Evolutionary conservation across 2,888 invertebrate species (phyloP).

Genomic region (Zeuzera pyrina): DNA sequence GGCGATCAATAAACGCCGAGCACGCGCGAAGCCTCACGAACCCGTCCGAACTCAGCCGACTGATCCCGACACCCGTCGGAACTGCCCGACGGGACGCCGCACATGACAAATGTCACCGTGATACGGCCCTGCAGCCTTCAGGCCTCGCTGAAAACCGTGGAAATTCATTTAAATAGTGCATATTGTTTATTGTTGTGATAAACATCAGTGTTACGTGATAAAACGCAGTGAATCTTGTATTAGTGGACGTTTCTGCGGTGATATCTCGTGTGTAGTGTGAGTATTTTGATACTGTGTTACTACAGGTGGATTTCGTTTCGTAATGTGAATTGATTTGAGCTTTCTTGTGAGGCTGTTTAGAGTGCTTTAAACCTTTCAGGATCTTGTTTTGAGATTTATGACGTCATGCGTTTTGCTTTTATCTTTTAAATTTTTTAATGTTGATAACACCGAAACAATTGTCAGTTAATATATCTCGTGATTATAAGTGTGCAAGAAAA

Average conservation of each 20-base stretch:
- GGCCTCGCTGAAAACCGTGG: constrained; percentile 54
- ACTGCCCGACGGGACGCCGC: constrained; percentile 23
- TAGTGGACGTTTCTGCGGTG: constrained; percentile 21
- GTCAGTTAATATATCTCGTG: no score
- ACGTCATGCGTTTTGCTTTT: no score
- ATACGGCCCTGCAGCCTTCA: constrained; percentile 56
- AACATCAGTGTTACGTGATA: constrained; percentile 31
- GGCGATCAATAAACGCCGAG: constrained; percentile 47
- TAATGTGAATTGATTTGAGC: neutral
- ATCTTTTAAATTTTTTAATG: no score
- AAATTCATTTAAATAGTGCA: constrained; percentile 33
- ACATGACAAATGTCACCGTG: constrained; percentile 66
- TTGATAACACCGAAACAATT: no score
- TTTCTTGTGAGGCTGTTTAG: no score
- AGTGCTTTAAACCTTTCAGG: no score
- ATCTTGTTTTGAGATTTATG: no score
- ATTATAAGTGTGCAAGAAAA: no score
- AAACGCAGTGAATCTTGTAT: constrained; percentile 26
- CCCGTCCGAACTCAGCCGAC: constrained; percentile 25
- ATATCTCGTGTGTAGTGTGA: constrained; percentile 36
- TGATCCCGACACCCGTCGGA: constrained; percentile 15
- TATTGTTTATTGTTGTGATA: constrained; percentile 19
- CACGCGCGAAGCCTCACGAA: constrained; percentile 30
- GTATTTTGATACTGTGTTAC: constrained; percentile 25
- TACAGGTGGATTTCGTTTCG: neutral